phyloP scores from a whole-genome alignment of 2,797 vertebrate genomes.

The Urosaurus nigricauda region DNA sequence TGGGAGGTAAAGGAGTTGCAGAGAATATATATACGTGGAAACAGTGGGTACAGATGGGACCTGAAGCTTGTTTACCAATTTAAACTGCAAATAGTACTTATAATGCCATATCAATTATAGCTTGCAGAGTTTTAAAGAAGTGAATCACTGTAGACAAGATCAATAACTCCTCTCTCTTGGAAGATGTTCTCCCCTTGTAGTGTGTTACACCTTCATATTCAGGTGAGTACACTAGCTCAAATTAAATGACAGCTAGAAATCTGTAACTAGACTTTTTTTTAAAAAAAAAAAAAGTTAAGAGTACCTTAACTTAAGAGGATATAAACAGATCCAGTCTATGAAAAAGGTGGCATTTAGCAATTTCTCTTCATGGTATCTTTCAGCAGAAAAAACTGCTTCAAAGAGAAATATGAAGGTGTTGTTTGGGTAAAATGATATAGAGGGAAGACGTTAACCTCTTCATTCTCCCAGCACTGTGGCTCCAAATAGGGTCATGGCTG shows the following conservation, averaged over 20 bases:
- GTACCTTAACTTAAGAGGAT: too few relatives aligned
- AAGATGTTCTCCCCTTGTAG: not conserved
- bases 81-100: not conserved
- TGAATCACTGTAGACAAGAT: not conserved
- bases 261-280: not conserved
- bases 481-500: too few relatives aligned
- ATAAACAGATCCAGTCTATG: not conserved
- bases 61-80: not conserved
- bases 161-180: not conserved
- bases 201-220: not conserved
- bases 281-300: not conserved
- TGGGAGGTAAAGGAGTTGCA: not conserved
- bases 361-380: too few relatives aligned
- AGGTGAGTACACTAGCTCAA: not conserved
- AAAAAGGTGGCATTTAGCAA: too few relatives aligned
- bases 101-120: not conserved
- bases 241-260: not conserved
- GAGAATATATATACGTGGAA: not conserved
- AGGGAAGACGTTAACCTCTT: too few relatives aligned
- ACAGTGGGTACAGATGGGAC: not conserved
- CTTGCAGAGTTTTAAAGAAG: not conserved
- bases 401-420: too few relatives aligned
- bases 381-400: too few relatives aligned
- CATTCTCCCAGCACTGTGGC: too few relatives aligned
- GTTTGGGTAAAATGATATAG: too few relatives aligned